phyloP scores from a whole-genome alignment of 37 sponge, comb jelly and placozoan genomes.

The Chondrilla cf. caribensis region DNA sequence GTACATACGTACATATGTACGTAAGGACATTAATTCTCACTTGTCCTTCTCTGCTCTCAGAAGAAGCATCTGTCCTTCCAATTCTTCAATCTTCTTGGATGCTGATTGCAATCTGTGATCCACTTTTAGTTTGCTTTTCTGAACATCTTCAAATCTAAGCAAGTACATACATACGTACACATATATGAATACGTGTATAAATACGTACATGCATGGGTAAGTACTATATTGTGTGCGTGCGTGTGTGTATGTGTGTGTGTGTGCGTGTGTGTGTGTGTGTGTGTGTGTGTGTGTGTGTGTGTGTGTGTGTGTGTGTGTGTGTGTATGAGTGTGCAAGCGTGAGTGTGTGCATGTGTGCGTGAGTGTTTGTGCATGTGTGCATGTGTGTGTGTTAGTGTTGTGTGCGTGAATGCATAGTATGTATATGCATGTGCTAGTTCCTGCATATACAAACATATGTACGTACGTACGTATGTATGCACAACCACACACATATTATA shows the following conservation, averaged over 20 bases:
- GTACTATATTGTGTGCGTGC: too few species aligned
- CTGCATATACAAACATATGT: background rate
- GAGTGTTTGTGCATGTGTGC: background rate
- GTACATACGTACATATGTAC: background rate
- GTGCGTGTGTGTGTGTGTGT: conserved; percentile 10
- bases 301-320: conserved; percentile 21
- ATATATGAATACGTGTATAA: background rate
- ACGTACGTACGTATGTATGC: background rate
- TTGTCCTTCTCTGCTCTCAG: background rate
- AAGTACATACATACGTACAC: background rate
- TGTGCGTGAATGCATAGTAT: too few species aligned
- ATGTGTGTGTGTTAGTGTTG: too few species aligned
- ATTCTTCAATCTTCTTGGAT: conserved; percentile 41
- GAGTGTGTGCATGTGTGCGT: background rate
- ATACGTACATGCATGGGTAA: background rate
- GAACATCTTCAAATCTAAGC: background rate
- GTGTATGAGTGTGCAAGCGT: conserved; percentile 25
- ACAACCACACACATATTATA: background rate
- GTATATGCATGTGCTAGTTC: too few species aligned
- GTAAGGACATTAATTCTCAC: background rate
- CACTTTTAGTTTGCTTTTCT: conserved; percentile 38
- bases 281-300: background rate
- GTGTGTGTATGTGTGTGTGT: conserved; percentile 28
- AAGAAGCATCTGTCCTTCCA: conserved; percentile 50
- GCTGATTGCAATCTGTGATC: conserved; percentile 32